Percentiles rank a stretch among this genome's conserved stretches.
Conservation (phyloP, 2,113 vertebrate species). For the Gorilla gorilla region DNA sequence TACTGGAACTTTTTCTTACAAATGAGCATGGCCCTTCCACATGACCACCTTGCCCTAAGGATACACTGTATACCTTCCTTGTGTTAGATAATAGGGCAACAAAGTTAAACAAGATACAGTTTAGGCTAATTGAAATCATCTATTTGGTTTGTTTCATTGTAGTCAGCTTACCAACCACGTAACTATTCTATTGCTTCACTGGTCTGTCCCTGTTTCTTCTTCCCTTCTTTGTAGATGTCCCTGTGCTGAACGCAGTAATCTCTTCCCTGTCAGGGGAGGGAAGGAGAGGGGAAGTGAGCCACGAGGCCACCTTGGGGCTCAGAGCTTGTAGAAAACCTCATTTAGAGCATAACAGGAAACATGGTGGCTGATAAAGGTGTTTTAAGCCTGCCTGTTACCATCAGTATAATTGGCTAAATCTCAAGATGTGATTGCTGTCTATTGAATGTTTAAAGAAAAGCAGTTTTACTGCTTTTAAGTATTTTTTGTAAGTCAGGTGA, state of each 20-base stretch:
- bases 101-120: neutral
- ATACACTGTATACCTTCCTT: neutral
- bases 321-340: neutral
- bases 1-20: neutral
- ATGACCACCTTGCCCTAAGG: neutral
- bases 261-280: neutral
- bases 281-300: neutral
- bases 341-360: conserved; percentile 23
- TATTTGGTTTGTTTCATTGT: neutral
- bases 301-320: neutral
- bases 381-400: neutral
- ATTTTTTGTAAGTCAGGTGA: neutral
- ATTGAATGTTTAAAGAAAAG: neutral
- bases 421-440: neutral
- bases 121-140: neutral
- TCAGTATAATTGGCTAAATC: neutral
- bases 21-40: neutral
- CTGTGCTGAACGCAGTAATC: neutral
- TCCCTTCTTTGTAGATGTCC: neutral
- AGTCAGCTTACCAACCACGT: neutral
- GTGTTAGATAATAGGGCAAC: neutral
- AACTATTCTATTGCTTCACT: neutral
- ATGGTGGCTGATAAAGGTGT: neutral
- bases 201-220: neutral
- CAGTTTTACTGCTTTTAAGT: conserved; percentile 17